Evolutionary conservation across 2,888 invertebrate species (phyloP).

Genomic region (Cantharis flavilabris): DNA sequence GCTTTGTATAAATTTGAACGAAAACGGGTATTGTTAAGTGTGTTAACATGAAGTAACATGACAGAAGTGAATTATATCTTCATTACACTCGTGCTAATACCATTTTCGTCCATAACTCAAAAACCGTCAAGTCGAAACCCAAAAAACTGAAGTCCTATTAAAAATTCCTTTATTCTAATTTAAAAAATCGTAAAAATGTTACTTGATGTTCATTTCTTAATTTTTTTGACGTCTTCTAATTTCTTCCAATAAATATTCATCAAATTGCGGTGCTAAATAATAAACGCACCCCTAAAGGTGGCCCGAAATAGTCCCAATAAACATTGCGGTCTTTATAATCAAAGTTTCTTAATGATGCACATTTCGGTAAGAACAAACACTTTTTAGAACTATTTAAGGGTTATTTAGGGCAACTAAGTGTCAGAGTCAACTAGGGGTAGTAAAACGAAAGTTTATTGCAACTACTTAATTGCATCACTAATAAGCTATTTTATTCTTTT

Average conservation of each 20-base stretch:
- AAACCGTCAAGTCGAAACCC: not conserved
- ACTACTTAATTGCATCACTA: slow-evolving; percentile 20
- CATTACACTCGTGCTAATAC: not conserved
- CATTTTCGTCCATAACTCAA: not conserved
- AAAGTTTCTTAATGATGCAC: slow-evolving; percentile 3
- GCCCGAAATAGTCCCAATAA: slow-evolving; percentile 16
- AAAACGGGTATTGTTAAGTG: slow-evolving; percentile 6
- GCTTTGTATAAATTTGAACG: slow-evolving; percentile 6
- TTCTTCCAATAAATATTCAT: slow-evolving; percentile 17
- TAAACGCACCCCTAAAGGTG: slow-evolving; percentile 13
- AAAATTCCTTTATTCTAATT: not conserved
- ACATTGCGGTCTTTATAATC: slow-evolving; percentile 16
- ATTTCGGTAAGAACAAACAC: slow-evolving; percentile 16
- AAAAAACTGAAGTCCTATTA: not conserved
- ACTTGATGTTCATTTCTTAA: not conserved
- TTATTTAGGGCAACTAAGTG: slow-evolving; percentile 16
- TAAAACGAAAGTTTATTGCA: slow-evolving; percentile 21
- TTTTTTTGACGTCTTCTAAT: not conserved
- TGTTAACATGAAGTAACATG: slow-evolving; percentile 6
- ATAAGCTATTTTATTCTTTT: slow-evolving; percentile 23
- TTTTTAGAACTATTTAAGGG: not conserved
- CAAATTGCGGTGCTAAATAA: slow-evolving; percentile 20
- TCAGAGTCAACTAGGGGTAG: slow-evolving; percentile 20
- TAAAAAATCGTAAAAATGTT: not conserved
- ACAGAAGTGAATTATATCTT: slow-evolving; percentile 16